Percentiles rank a stretch among this genome's conserved stretches.
Conservation (phyloP, 2,797 vertebrate species). For the Mionectes olivaceus region DNA sequence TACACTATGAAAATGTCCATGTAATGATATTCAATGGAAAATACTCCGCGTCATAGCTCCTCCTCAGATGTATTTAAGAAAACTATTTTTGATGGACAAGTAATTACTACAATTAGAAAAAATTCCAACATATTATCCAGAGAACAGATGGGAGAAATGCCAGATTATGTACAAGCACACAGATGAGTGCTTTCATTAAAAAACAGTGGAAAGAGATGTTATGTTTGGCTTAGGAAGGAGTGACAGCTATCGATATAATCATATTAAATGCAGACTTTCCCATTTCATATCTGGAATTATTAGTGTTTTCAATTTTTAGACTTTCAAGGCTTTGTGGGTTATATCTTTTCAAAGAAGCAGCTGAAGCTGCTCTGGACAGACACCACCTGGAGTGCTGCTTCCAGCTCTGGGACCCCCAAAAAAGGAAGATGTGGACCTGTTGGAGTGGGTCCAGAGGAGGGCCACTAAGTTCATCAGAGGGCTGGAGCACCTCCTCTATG, state of each 20-base stretch:
- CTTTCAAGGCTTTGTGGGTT: not conserved
- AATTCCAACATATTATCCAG: not conserved
- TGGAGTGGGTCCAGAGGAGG: not conserved
- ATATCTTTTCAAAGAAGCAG: not conserved
- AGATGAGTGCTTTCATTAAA: not conserved
- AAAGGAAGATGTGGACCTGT: not conserved
- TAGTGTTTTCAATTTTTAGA: not conserved
- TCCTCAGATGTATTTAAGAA: not conserved
- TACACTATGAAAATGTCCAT: not conserved
- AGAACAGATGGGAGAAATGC: constrained; percentile 7
- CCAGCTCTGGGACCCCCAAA: not conserved
- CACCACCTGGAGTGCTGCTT: not conserved
- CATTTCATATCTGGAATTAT: not conserved
- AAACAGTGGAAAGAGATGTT: constrained; percentile 8
- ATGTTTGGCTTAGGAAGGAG: not conserved
- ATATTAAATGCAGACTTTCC: not conserved
- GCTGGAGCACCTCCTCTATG: not conserved
- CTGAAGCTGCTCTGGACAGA: not conserved
- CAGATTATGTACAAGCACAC: not conserved
- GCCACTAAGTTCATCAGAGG: not conserved
- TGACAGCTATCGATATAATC: not conserved
- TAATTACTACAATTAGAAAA: not conserved
- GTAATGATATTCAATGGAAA: not conserved
- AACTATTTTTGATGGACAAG: not conserved
- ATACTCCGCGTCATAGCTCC: not conserved